phyloP scores from a whole-genome alignment of 2,797 vertebrate genomes.

The Acridotheres tristis region DNA sequence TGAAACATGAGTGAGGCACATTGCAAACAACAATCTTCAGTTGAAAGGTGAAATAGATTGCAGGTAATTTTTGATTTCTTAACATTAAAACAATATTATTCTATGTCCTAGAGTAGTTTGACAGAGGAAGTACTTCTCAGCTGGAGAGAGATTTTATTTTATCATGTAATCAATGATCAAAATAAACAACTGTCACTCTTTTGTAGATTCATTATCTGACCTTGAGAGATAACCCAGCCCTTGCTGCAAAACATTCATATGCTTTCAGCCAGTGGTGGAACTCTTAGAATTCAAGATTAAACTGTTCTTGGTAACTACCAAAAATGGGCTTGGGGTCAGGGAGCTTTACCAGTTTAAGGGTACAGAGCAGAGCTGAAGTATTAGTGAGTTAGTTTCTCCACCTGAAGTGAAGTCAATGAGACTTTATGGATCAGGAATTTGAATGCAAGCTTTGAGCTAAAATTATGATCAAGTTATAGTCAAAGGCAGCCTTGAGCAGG shows the following conservation, averaged over 20 bases:
- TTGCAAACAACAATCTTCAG: neutral
- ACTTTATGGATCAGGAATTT: neutral
- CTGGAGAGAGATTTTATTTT: neutral
- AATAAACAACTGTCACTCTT: neutral
- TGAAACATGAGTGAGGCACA: slow-evolving; percentile 52
- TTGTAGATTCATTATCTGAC: neutral
- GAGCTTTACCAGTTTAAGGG: neutral
- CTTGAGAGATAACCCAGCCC: neutral
- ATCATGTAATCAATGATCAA: neutral
- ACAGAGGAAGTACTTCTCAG: neutral
- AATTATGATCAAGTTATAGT: neutral
- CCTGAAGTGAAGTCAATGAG: neutral
- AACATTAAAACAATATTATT: neutral
- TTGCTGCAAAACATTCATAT: neutral
- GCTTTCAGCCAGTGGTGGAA: neutral
- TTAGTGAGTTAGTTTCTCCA: neutral
- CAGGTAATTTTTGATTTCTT: neutral
- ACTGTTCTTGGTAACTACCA: neutral
- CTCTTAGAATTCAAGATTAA: neutral
- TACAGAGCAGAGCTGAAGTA: neutral
- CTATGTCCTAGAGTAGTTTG: neutral
- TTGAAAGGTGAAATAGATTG: neutral
- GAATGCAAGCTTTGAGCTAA: neutral
- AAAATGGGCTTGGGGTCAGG: neutral
- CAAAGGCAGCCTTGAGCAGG: neutral